These are phyloP conservation scores for Trematomus loennbergii DNA, from an alignment of 2,113 vertebrate species.

Conservation along the genomic window DNA sequence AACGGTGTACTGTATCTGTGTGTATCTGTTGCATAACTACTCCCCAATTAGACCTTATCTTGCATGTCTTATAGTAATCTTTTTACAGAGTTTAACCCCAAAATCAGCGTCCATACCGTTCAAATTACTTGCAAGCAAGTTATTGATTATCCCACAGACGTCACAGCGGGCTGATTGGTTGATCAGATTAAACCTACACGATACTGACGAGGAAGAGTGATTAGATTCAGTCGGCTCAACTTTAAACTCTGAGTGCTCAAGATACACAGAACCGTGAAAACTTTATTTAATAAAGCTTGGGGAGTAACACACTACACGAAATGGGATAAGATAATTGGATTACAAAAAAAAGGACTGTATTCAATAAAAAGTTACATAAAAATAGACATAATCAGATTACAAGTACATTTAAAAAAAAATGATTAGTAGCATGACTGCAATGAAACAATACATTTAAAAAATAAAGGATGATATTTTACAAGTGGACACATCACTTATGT, in stretches of 20 bases:
- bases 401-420: no score
- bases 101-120: constrained; percentile 29
- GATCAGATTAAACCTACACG: constrained; percentile 37
- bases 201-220: not conserved
- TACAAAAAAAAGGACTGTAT: no score
- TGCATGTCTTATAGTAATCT: not conserved
- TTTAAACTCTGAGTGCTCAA: constrained; percentile 1
- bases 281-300: not conserved
- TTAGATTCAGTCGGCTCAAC: constrained; percentile 2
- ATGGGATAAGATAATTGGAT: no score
- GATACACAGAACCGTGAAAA: not conserved
- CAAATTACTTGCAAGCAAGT: constrained; percentile 35
- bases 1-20: not conserved
- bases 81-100: not conserved
- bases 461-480: no score
- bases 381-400: no score
- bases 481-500: no score
- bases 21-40: not conserved
- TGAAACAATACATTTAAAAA: no score
- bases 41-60: not conserved
- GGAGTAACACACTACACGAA: not conserved
- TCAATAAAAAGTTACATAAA: no score
- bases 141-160: constrained; percentile 42
- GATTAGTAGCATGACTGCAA: no score
- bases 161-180: constrained; percentile 40